Percentiles rank a stretch among this genome's conserved stretches.
Evolutionary conservation across 2,797 vertebrate species (phyloP).

Genomic region (Apogon hyalosoma): DNA sequence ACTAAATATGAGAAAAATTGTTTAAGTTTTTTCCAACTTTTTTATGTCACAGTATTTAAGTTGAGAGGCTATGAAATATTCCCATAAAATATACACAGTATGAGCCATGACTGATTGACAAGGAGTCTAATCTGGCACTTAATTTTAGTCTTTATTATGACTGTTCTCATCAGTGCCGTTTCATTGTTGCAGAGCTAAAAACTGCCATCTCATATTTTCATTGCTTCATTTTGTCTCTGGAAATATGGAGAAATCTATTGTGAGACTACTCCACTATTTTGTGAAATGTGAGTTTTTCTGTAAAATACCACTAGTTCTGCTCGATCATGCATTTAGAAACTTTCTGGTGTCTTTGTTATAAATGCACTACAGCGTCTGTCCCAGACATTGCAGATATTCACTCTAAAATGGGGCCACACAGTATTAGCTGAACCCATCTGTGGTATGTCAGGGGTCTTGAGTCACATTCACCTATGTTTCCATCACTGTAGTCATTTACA

Average conservation of each 20-base stretch:
- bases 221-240: constrained; percentile 44
- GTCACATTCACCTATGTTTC: constrained; percentile 27
- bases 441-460: constrained; percentile 43
- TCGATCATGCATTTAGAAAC: constrained; percentile 27
- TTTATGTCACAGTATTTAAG: not conserved
- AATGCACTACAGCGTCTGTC: constrained; percentile 52
- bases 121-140: constrained; percentile 32
- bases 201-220: constrained; percentile 54
- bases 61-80: constrained; percentile 5
- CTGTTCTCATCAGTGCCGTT: constrained; percentile 30
- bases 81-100: not conserved
- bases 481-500: constrained; percentile 11
- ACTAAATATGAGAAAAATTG: too few relatives aligned
- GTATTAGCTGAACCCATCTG: constrained; percentile 56
- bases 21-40: too few relatives aligned
- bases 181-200: constrained; percentile 54
- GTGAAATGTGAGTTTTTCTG: constrained; percentile 57
- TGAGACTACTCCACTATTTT: constrained; percentile 53
- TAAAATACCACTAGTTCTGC: constrained; percentile 60
- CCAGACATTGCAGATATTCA: constrained; percentile 44
- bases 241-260: constrained; percentile 39
- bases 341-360: constrained; percentile 34
- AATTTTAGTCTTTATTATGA: not conserved
- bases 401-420: constrained; percentile 49
- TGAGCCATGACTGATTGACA: constrained; percentile 2